A percentile compares a stretch with the other conserved stretches of the same genome.
Evolutionary conservation across 2,113 vertebrate species (phyloP).

Genomic region (Potamarius usumacintae): DNA sequence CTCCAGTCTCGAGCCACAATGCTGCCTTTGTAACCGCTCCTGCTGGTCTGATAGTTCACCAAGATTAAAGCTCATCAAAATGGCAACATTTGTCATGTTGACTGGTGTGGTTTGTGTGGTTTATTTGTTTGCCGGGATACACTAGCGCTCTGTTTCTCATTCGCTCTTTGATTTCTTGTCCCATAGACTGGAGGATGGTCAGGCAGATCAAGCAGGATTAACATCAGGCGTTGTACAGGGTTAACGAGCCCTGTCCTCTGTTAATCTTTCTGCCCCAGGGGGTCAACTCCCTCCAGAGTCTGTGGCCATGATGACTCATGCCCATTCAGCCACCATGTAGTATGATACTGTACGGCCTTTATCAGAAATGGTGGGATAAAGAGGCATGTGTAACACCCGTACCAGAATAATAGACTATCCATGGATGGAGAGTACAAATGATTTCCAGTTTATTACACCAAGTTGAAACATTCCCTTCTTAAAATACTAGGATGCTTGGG

Average conservation of each 20-base stretch:
- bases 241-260: conserved; percentile 74
- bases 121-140: neutral
- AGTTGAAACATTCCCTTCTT: neutral
- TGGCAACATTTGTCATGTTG: neutral
- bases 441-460: neutral
- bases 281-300: conserved; percentile 42
- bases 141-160: conserved; percentile 46
- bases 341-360: neutral
- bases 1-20: conserved; percentile 6
- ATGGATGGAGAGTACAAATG: neutral
- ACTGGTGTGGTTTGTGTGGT: conserved; percentile 23
- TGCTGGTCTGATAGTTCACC: neutral
- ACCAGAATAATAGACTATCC: neutral
- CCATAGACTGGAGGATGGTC: conserved; percentile 30
- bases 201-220: conserved; percentile 65
- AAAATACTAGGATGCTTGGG: neutral
- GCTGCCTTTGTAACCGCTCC: conserved; percentile 4
- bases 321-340: neutral
- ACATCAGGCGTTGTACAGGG: conserved; percentile 73
- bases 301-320: conserved; percentile 17
- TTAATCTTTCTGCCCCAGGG: conserved; percentile 67
- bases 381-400: neutral
- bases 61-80: neutral
- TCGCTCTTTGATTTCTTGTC: conserved; percentile 34
- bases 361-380: neutral